Conservation (phyloP, 2,888 invertebrate genomes). For the Himalopsyche anomala region DNA sequence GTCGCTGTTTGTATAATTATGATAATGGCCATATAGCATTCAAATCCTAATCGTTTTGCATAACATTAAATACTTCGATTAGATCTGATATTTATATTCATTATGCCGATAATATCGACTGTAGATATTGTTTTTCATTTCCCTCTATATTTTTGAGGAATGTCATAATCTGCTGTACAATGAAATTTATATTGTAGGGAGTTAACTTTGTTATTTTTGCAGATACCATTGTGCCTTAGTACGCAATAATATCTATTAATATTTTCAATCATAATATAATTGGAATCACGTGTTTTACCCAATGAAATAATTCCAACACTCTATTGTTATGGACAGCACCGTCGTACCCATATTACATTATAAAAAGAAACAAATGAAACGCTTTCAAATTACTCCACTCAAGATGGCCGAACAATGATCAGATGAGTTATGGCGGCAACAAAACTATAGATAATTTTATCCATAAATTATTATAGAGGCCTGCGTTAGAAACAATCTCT, state of each 20-base stretch:
- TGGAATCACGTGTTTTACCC: neutral
- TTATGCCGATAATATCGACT: too few relatives aligned
- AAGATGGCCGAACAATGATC: conserved; percentile 24
- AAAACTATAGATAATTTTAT: conserved; percentile 36
- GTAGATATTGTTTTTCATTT: too few relatives aligned
- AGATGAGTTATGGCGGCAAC: conserved; percentile 31
- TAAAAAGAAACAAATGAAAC: neutral
- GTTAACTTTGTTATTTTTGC: too few relatives aligned
- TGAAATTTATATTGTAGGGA: too few relatives aligned
- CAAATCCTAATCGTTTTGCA: too few relatives aligned
- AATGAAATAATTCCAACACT: neutral
- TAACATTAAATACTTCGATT: too few relatives aligned
- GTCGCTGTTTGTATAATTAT: too few relatives aligned
- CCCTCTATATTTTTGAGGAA: too few relatives aligned
- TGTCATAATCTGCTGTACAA: too few relatives aligned
- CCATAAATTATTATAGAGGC: conserved; percentile 23
- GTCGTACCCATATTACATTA: neutral
- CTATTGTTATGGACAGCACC: neutral
- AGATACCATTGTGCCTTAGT: too few relatives aligned
- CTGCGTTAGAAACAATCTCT: neutral
- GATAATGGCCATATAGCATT: neutral
- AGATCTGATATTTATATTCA: too few relatives aligned
- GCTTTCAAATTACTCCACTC: neutral
- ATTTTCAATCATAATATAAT: neutral
- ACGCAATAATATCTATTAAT: neutral